Percentiles rank a stretch among this genome's conserved stretches.
phyloP scores from a whole-genome alignment of 2,113 vertebrate species.

The Galbula dea region DNA sequence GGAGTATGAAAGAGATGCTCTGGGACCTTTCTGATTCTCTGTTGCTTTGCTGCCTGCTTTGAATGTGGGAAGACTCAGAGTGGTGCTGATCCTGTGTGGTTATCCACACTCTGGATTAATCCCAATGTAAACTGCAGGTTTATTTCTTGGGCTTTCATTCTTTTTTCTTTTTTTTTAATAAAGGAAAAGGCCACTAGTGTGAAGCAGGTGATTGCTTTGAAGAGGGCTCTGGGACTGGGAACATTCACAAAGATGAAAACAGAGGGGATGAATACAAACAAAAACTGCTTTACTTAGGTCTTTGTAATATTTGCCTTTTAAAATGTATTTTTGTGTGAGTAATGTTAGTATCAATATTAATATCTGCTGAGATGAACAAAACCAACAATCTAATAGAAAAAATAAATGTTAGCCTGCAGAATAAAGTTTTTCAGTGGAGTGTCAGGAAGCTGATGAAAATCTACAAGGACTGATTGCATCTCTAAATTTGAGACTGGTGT shows the following conservation, averaged over 20 bases:
- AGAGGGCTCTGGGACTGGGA: neutral
- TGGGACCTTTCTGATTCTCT: neutral
- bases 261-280: neutral
- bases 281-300: neutral
- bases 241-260: neutral
- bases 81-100: neutral
- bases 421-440: conserved; percentile 41
- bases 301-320: conserved; percentile 2
- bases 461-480: neutral
- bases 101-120: neutral
- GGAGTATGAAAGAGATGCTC: neutral
- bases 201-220: neutral
- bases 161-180: neutral
- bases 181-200: neutral
- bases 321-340: neutral
- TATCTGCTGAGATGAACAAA: conserved; percentile 41
- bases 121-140: neutral
- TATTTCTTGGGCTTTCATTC: neutral
- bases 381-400: conserved; percentile 31
- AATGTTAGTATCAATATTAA: neutral
- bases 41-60: neutral
- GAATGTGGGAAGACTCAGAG: neutral
- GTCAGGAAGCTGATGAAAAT: conserved; percentile 12
- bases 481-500: neutral
- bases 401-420: conserved; percentile 23